Evolutionary conservation across 2,113 vertebrate species (phyloP).

Genomic region (Ochotona curzoniae): DNA sequence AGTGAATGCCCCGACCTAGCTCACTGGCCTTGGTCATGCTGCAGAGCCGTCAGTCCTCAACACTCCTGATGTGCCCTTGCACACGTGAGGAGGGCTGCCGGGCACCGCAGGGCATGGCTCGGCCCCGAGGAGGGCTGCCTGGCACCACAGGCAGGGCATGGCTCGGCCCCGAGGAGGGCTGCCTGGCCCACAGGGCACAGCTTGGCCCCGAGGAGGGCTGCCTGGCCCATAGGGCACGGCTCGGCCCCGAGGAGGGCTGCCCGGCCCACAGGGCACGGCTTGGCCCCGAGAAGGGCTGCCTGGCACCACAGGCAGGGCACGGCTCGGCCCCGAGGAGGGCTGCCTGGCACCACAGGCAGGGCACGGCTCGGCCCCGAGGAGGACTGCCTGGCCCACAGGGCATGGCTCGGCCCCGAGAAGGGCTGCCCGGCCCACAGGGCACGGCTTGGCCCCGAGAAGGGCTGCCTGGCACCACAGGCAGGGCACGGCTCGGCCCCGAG

Average conservation of each 20-base stretch:
- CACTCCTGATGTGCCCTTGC: background rate
- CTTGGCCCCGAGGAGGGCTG: no score
- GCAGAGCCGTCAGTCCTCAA: fast-evolving
- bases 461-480: background rate
- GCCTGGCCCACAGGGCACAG: no score
- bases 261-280: no score
- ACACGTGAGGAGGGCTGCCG: fast-evolving
- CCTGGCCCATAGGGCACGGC: background rate
- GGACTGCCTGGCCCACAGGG: no score
- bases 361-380: fast-evolving
- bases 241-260: background rate
- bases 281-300: no score
- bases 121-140: no score
- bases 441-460: background rate
- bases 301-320: no score
- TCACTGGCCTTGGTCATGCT: background rate
- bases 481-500: fast-evolving
- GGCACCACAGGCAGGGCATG: no score
- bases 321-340: background rate
- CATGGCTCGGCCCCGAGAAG: no score
- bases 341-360: background rate
- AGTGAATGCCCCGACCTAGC: background rate
- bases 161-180: no score
- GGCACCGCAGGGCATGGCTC: background rate
- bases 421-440: no score